Conservation (phyloP, 2,113 vertebrate species). For the Periophthalmodon schlosseri region DNA sequence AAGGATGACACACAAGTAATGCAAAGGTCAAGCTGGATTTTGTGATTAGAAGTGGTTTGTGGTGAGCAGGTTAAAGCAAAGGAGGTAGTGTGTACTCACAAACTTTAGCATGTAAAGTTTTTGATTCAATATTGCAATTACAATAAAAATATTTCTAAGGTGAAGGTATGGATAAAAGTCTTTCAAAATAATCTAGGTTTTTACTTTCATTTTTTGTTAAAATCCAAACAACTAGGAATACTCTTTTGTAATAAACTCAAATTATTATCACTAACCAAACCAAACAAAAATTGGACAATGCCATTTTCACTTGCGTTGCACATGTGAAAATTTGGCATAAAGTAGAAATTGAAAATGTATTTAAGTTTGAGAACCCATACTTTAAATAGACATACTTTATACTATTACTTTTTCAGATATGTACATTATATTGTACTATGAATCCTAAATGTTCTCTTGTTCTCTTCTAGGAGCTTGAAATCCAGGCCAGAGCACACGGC, state of each 20-base stretch:
- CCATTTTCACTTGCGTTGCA: too few species aligned
- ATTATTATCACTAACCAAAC: too few species aligned
- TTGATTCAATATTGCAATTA: too few species aligned
- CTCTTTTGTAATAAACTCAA: too few species aligned
- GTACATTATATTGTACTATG: neutral
- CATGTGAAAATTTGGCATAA: too few species aligned
- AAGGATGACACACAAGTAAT: neutral
- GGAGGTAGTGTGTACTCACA: neutral
- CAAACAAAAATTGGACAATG: too few species aligned
- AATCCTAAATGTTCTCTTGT: neutral
- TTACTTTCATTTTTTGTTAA: neutral
- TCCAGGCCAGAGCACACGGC: conserved; percentile 91
- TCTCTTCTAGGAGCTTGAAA: conserved; percentile 89
- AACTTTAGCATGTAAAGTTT: neutral
- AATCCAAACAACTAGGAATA: too few species aligned
- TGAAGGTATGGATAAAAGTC: too few species aligned
- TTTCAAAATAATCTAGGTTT: neutral
- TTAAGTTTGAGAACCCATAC: too few species aligned
- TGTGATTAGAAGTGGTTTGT: neutral
- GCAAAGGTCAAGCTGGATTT: conserved; percentile 17
- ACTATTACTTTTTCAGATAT: neutral
- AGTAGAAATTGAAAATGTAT: too few species aligned
- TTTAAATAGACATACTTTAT: too few species aligned
- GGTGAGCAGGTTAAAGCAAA: neutral
- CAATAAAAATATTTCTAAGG: too few species aligned